Percentiles rank a stretch among this genome's conserved stretches.
Conservation (phyloP, 2,888 invertebrate genomes). For the Phragmatobia fuliginosa region DNA sequence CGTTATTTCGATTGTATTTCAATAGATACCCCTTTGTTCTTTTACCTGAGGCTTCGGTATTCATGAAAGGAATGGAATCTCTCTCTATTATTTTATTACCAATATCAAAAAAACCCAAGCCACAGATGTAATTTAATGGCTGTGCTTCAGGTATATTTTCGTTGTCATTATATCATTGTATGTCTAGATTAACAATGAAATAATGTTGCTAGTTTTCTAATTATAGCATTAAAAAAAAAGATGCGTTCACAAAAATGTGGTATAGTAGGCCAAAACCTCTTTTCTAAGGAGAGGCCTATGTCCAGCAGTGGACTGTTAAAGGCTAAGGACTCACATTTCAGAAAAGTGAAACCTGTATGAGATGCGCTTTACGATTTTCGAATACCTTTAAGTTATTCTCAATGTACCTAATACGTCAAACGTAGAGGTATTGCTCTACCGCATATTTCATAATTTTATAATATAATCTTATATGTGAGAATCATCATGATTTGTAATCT, state of each 20-base stretch:
- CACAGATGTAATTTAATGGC: neutral
- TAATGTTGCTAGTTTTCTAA: too few relatives aligned
- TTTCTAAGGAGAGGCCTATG: too few relatives aligned
- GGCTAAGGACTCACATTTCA: too few relatives aligned
- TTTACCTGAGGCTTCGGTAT: slow-evolving; percentile 41
- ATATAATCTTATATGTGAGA: neutral
- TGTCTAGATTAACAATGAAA: too few relatives aligned
- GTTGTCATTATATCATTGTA: neutral
- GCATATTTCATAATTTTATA: neutral
- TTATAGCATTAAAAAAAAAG: too few relatives aligned
- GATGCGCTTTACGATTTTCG: neutral
- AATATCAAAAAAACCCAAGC: neutral
- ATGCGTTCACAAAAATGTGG: too few relatives aligned
- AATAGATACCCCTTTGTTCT: slow-evolving; percentile 25
- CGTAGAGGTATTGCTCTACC: neutral
- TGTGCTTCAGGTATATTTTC: neutral
- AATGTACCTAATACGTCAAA: neutral
- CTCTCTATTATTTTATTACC: neutral
- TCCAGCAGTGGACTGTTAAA: too few relatives aligned
- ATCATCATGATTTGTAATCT: neutral
- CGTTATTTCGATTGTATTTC: slow-evolving; percentile 5
- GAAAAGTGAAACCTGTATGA: neutral
- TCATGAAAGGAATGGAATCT: slow-evolving; percentile 42
- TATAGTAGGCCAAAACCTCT: too few relatives aligned
- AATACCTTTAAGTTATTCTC: neutral